These are phyloP conservation scores for Gonocerus acuteangulatus DNA, from an alignment of 2,888 invertebrate species.

Conservation along the genomic window DNA sequence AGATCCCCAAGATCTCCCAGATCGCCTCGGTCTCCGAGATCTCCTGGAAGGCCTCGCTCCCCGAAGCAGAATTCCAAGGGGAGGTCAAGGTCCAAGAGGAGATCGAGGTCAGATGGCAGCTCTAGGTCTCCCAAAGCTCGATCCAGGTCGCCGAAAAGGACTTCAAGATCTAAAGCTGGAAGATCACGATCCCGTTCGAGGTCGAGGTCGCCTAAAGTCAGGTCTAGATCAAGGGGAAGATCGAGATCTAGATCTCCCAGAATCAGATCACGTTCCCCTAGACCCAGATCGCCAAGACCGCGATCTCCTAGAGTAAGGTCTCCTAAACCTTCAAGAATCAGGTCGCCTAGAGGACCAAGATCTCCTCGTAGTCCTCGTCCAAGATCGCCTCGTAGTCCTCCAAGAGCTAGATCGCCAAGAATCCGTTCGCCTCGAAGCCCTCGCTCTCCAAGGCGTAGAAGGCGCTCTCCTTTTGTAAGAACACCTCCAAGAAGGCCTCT, in stretches of 20 bases:
- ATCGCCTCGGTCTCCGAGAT: slow-evolving; percentile 17
- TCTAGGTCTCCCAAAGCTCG: slow-evolving; percentile 12
- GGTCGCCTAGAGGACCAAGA: slow-evolving; percentile 17
- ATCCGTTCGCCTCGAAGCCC: slow-evolving; percentile 19
- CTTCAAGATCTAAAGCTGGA: slow-evolving; percentile 1
- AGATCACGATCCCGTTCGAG: slow-evolving; percentile 14
- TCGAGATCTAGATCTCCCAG: slow-evolving; percentile 13
- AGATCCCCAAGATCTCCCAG: slow-evolving; percentile 19
- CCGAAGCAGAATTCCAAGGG: neutral
- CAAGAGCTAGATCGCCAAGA: slow-evolving; percentile 26
- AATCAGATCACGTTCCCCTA: slow-evolving; percentile 30
- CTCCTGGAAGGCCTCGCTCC: neutral
- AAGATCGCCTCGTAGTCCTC: slow-evolving; percentile 42
- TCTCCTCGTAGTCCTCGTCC: slow-evolving; percentile 40
- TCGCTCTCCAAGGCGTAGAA: slow-evolving; percentile 34
- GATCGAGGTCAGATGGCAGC: neutral
- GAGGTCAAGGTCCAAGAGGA: slow-evolving; percentile 1
- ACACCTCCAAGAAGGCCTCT: slow-evolving; percentile 23
- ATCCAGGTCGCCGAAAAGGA: slow-evolving; percentile 3
- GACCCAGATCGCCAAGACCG: slow-evolving; percentile 15
- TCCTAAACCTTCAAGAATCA: slow-evolving; percentile 28
- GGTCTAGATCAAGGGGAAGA: slow-evolving; percentile 5
- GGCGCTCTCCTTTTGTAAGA: slow-evolving; percentile 3
- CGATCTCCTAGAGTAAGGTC: slow-evolving; percentile 28
- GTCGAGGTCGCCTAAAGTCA: slow-evolving; percentile 4